Percentiles rank a stretch among this genome's conserved stretches.
Evolutionary conservation across 1,140 invertebrate species (phyloP).

Genomic region (Neodiprion virginianus): DNA sequence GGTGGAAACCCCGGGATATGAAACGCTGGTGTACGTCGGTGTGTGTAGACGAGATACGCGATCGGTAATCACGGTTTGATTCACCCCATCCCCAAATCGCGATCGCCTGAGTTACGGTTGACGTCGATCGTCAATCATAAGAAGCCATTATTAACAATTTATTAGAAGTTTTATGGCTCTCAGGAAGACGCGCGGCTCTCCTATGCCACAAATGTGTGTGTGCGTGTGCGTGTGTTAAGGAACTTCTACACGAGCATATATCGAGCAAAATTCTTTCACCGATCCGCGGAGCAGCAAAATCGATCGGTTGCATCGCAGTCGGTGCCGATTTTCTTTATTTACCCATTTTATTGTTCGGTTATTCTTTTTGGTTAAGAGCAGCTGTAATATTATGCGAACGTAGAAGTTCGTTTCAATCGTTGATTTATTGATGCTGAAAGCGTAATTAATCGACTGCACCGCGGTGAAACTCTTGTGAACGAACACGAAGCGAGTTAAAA

Average conservation of each 20-base stretch:
- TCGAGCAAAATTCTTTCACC: not conserved
- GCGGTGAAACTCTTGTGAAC: not conserved
- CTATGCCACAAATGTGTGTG: not conserved
- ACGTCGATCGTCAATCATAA: constrained; percentile 26
- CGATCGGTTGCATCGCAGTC: not conserved
- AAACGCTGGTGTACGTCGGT: no score
- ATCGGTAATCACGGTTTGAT: constrained; percentile 26
- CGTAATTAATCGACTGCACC: not conserved
- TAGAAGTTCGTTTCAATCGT: not conserved
- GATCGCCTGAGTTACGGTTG: constrained; percentile 24
- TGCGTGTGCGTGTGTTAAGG: no score
- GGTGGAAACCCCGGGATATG: not conserved
- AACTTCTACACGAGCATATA: no score
- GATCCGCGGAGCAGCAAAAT: not conserved
- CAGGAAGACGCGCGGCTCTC: not conserved
- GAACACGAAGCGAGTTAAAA: not conserved
- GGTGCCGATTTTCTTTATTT: not conserved
- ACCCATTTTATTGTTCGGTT: not conserved
- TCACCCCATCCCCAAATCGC: not conserved
- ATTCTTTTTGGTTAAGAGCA: no score
- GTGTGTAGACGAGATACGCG: not conserved
- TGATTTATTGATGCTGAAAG: not conserved
- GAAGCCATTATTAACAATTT: constrained; percentile 5
- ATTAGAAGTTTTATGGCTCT: constrained; percentile 1
- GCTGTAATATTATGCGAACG: not conserved